Percentiles rank a stretch among this genome's conserved stretches.
Evolutionary conservation across 2,888 invertebrate genomes (phyloP).

Genomic region (Trachelus iudaicus): DNA sequence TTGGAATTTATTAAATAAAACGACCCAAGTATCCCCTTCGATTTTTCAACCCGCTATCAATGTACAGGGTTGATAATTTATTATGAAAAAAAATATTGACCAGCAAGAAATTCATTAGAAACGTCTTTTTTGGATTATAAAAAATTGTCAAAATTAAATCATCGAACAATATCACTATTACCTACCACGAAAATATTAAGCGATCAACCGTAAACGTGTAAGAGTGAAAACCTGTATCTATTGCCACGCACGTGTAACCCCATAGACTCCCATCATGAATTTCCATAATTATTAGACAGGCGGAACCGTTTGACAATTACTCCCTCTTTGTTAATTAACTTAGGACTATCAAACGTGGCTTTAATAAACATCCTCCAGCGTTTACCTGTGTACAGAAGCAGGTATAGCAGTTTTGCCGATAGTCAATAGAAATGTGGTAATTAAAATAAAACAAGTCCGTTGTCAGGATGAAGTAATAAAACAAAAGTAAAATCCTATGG

Average conservation of each 20-base stretch:
- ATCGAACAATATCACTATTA: neutral
- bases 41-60: neutral
- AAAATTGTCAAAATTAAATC: neutral
- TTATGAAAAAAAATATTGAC: neutral
- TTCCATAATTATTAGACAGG: neutral
- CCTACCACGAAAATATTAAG: neutral
- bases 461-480: neutral
- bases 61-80: neutral
- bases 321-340: neutral
- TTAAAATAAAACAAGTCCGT: neutral
- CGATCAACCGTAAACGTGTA: neutral
- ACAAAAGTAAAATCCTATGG: neutral
- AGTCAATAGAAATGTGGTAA: neutral
- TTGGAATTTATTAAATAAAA: neutral
- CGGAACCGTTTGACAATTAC: neutral
- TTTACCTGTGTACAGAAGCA: neutral
- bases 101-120: neutral
- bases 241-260: neutral
- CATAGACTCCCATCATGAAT: neutral
- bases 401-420: neutral
- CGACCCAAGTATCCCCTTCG: neutral
- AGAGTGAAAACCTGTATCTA: neutral
- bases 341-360: neutral
- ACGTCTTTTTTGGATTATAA: neutral
- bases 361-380: neutral